Conservation (phyloP, 2,797 vertebrate species). For the Takifugu rubripes region DNA sequence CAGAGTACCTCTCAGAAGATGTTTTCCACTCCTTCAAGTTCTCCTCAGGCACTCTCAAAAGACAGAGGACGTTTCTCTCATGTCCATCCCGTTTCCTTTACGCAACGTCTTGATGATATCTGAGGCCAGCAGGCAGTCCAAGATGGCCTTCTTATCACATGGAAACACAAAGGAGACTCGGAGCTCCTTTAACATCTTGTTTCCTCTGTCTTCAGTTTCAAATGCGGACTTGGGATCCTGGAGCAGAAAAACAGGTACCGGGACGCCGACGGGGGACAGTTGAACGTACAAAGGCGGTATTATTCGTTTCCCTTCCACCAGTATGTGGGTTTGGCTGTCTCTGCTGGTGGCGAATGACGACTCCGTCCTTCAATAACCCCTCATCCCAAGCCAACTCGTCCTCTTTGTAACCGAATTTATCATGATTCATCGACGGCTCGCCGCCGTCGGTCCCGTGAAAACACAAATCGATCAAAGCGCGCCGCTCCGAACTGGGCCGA, state of each 20-base stretch:
- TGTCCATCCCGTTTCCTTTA: conserved; percentile 54
- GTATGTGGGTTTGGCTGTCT: conserved; percentile 52
- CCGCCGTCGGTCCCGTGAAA: too few species aligned
- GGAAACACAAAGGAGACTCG: background rate
- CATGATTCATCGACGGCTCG: too few species aligned
- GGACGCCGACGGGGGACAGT: conserved; percentile 54
- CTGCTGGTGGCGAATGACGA: conserved; percentile 48
- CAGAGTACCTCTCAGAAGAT: conserved; percentile 16
- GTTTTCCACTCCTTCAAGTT: conserved; percentile 7
- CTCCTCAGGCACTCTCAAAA: too few species aligned
- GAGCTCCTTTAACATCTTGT: background rate
- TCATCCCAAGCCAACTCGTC: background rate
- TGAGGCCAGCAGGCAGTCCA: conserved; percentile 37
- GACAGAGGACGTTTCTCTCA: too few species aligned
- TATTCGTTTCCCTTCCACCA: conserved; percentile 59
- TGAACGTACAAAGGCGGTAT: conserved; percentile 70
- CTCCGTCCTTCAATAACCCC: conserved; percentile 14
- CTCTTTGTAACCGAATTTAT: too few species aligned
- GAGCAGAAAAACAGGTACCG: conserved; percentile 23
- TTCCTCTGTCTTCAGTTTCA: conserved; percentile 45
- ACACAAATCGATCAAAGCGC: too few species aligned
- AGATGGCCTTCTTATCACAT: conserved; percentile 43
- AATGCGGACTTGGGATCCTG: conserved; percentile 64
- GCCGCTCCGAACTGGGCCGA: too few species aligned
- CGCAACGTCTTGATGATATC: conserved; percentile 56